Percentiles rank a stretch among this genome's conserved stretches.
phyloP scores from a whole-genome alignment of 2,888 invertebrate species.

The Tenthredo distinguenda region DNA sequence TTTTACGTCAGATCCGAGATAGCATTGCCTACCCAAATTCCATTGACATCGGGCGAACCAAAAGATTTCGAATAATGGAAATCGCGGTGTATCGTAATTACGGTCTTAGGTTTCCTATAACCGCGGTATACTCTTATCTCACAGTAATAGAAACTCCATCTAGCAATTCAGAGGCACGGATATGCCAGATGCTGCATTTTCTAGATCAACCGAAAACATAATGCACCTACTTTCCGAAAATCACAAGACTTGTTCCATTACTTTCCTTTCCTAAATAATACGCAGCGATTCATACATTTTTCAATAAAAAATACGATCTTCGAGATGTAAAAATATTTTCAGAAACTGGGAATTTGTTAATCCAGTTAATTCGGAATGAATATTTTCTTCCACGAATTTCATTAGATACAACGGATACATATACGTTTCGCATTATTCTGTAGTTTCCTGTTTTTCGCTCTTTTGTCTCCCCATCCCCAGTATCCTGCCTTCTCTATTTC shows the following conservation, averaged over 20 bases:
- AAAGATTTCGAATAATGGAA: conserved; percentile 38
- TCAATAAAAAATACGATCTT: not conserved
- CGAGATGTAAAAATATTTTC: too few relatives aligned
- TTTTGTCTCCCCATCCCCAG: not conserved
- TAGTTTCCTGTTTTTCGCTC: not conserved
- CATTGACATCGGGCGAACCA: conserved; percentile 50
- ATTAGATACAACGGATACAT: not conserved
- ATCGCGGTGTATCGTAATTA: conserved; percentile 43
- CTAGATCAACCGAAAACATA: not conserved
- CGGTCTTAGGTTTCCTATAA: conserved; percentile 43
- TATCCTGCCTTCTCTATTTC: conserved; percentile 12
- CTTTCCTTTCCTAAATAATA: not conserved
- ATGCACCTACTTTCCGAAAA: not conserved
- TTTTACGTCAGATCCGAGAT: conserved; percentile 46
- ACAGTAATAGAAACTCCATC: conserved; percentile 31
- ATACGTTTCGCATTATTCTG: not conserved
- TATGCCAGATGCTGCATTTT: not conserved
- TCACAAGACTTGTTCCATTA: not conserved
- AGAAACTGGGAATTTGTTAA: not conserved
- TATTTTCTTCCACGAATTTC: not conserved
- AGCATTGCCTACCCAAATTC: conserved; percentile 31
- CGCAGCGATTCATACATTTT: not conserved
- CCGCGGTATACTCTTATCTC: conserved; percentile 41
- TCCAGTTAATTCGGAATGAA: not conserved
- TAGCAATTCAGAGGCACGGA: not conserved